Evolutionary conservation across 2,113 vertebrate genomes (phyloP).

Genomic region (Struthio camelus): DNA sequence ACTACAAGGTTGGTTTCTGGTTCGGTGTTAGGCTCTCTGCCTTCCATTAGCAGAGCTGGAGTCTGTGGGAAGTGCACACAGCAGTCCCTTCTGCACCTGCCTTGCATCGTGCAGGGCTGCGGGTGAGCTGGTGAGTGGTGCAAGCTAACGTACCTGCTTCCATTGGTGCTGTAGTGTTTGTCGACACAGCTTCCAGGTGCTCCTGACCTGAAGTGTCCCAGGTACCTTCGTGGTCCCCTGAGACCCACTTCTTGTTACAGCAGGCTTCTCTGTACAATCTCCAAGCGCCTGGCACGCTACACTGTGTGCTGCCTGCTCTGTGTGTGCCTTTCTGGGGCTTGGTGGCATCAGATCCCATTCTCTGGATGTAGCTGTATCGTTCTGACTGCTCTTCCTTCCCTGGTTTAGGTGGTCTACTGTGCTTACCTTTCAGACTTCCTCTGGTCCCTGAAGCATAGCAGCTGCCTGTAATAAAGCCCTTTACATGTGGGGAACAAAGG

Average conservation of each 20-base stretch:
- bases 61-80: fast-evolving
- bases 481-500: background rate
- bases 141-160: background rate
- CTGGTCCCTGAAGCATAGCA: background rate
- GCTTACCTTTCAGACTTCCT: background rate
- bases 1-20: background rate
- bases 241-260: background rate
- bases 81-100: background rate
- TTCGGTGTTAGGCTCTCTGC: background rate
- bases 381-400: background rate
- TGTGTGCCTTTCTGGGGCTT: background rate
- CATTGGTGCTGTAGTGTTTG: background rate
- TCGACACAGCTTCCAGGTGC: background rate
- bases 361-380: fast-evolving
- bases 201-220: background rate
- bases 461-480: background rate
- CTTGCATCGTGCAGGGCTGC: background rate
- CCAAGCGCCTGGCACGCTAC: background rate
- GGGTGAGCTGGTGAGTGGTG: no score
- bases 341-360: background rate
- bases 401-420: background rate
- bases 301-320: background rate
- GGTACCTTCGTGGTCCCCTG: background rate
- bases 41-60: background rate
- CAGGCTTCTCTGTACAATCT: background rate